phyloP scores from a whole-genome alignment of 2,888 invertebrate genomes.

The Sesia apiformis region DNA sequence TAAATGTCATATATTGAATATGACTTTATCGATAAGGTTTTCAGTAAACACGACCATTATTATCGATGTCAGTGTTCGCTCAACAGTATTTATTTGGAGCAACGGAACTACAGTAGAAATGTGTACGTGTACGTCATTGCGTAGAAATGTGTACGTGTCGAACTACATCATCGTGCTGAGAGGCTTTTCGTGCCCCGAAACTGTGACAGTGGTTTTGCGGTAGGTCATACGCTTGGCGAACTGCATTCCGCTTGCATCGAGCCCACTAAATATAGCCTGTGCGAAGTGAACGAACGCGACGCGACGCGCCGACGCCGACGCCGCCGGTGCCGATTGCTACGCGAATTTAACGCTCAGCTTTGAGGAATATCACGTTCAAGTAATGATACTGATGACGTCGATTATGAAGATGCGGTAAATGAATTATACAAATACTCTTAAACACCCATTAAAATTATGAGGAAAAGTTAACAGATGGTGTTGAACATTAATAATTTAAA shows the following conservation, averaged over 20 bases:
- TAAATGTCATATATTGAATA: too few relatives aligned
- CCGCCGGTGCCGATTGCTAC: constrained; percentile 10
- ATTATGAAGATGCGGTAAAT: too few relatives aligned
- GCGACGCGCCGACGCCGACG: constrained; percentile 16
- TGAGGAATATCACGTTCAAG: too few relatives aligned
- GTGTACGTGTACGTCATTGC: constrained; percentile 5
- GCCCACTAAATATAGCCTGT: constrained; percentile 65
- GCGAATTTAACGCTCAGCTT: background rate
- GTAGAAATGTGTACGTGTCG: constrained; percentile 8
- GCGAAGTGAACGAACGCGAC: constrained; percentile 63
- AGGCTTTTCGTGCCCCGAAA: constrained; percentile 51
- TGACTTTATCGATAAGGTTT: too few relatives aligned
- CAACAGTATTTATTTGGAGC: too few relatives aligned
- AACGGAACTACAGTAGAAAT: background rate
- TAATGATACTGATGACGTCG: too few relatives aligned
- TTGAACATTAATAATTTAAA: too few relatives aligned
- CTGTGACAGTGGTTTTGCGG: constrained; percentile 59
- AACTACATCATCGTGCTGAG: constrained; percentile 15
- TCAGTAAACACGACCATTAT: too few relatives aligned
- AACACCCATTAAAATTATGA: too few relatives aligned
- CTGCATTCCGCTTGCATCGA: constrained; percentile 29
- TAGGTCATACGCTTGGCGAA: constrained; percentile 47
- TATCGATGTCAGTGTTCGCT: too few relatives aligned
- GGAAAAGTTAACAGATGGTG: too few relatives aligned
- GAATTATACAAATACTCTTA: too few relatives aligned